Evolutionary conservation across 1,140 invertebrate genomes (phyloP).

Genomic region (Hycleus phaleratus): DNA sequence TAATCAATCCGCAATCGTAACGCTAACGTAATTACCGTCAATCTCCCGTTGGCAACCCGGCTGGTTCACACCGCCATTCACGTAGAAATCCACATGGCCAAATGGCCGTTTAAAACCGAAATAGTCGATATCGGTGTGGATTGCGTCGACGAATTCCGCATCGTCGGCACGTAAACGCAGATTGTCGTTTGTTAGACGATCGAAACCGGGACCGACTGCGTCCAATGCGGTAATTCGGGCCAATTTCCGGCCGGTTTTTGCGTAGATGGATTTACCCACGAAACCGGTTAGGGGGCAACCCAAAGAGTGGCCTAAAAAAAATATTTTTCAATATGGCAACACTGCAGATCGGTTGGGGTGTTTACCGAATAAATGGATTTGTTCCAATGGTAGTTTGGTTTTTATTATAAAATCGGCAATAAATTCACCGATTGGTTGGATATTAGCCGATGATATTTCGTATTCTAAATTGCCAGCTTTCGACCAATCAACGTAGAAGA

Average conservation of each 20-base stretch:
- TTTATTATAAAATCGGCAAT: constrained; percentile 6
- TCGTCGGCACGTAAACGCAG: constrained; percentile 65
- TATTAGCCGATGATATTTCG: constrained; percentile 12
- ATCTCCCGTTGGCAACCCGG: constrained; percentile 42
- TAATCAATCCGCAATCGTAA: too few relatives aligned
- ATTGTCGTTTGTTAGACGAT: constrained; percentile 38
- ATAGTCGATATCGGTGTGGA: constrained; percentile 61
- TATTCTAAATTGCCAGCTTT: constrained; percentile 18
- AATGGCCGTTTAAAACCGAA: constrained; percentile 46
- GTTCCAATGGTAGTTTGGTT: not conserved
- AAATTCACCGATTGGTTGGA: constrained; percentile 17
- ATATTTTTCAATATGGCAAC: not conserved
- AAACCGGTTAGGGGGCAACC: constrained; percentile 69
- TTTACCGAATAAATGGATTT: not conserved
- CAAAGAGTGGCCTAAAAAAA: constrained; percentile 63
- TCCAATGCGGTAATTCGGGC: constrained; percentile 53
- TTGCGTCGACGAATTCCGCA: constrained; percentile 80
- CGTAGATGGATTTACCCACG: constrained; percentile 46
- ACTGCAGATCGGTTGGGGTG: not conserved
- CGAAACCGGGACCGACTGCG: constrained; percentile 58
- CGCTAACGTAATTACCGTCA: too few relatives aligned
- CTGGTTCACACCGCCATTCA: constrained; percentile 54
- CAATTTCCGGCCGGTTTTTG: constrained; percentile 36
- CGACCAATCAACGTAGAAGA: constrained; percentile 52
- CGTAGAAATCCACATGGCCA: constrained; percentile 68